Base-by-base conservation (phyloP, 2,797 vertebrate genomes). In the Chelon labrosus region DNA sequence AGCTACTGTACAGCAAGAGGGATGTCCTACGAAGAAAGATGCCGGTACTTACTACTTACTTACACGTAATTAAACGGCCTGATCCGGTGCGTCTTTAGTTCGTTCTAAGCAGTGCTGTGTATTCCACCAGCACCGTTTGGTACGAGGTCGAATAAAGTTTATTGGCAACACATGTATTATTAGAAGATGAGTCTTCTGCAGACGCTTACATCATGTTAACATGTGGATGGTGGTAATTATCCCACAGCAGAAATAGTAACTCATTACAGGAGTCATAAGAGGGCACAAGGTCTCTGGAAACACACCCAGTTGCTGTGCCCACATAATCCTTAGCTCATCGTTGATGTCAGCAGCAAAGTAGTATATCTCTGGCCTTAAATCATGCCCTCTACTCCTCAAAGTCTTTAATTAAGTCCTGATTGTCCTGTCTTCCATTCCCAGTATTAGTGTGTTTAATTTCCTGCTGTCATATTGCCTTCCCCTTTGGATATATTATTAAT, bases 381-480 rank as follows among this genome's bases (percentile, higher is more conserved):
- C 85, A 90, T 86, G 86, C 86, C 87, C 88, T 90, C 70, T 71
- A 62, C 88, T 84, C 73, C 82, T 92, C 88, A 84, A 86, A 92
- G 89, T 93, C 91, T 92, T 95, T 95, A 94, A 95, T 95, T 94
- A 94, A 93, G 90, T 89, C 80, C 88, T 91, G 89, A 90, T 93
- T 72, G 73, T 72, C 92, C 86, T 88, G 86, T 92, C 87, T 82
- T 90, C 79, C 68, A 47, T 88, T 79, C 82, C 81, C 76, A 86
- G 86, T 86, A 93, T 94, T 92, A 93, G 90, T 92, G 88, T 92
- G 85, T 93, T 94, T 94, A 92, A 95, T 95, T 94, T 95, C 94
- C 93, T 94, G 89, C 91, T 86, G 90, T 91, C 91, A 89, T 92
- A 93, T 92, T 79, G 82, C 79, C 80, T 88, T 89, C 87, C 87